These are phyloP conservation scores for Drosophila simulans DNA, from an alignment of 1,140 invertebrate species.

Conservation along the genomic window DNA sequence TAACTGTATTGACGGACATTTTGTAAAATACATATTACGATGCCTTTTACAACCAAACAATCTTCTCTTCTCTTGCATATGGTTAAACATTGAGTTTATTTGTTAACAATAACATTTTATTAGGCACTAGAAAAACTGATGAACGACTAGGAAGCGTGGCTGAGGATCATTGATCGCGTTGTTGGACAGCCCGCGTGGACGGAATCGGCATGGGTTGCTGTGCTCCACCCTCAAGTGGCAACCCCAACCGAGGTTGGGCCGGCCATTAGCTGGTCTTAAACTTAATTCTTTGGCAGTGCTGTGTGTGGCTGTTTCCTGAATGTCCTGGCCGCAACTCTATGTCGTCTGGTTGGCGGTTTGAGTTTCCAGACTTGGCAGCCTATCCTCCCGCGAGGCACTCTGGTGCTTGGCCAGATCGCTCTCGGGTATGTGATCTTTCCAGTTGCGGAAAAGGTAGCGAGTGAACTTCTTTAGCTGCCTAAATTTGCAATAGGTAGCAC, in stretches of 20 bases:
- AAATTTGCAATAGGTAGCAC: slow-evolving; percentile 97
- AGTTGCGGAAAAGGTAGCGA: slow-evolving; percentile 94
- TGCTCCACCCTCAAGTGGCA: slow-evolving; percentile 10
- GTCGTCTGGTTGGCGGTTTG: slow-evolving; percentile 32
- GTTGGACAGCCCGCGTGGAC: slow-evolving; percentile 62
- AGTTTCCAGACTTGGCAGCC: slow-evolving; percentile 24
- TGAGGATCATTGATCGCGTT: slow-evolving; percentile 17
- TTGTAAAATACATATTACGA: slow-evolving; percentile 40
- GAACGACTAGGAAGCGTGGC: slow-evolving; percentile 64
- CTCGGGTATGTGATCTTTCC: slow-evolving; percentile 96
- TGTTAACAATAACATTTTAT: slow-evolving; percentile 63
- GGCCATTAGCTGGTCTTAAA: slow-evolving; percentile 41
- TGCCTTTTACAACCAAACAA: slow-evolving; percentile 25
- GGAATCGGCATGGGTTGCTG: slow-evolving; percentile 62
- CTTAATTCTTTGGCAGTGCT: slow-evolving; percentile 76
- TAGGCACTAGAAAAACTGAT: slow-evolving; percentile 54
- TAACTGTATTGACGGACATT: slow-evolving; percentile 54
- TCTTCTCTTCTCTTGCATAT: no score
- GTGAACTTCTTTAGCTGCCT: slow-evolving; percentile 96
- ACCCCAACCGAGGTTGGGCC: background rate
- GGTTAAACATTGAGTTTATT: slow-evolving; percentile 54
- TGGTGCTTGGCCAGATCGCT: slow-evolving; percentile 86
- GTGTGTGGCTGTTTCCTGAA: slow-evolving; percentile 20
- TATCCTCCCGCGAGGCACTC: slow-evolving; percentile 19
- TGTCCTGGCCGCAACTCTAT: slow-evolving; percentile 6